These are phyloP conservation scores for Limenitis arthemis DNA, from an alignment of 2,888 invertebrate genomes.

Conservation along the genomic window DNA sequence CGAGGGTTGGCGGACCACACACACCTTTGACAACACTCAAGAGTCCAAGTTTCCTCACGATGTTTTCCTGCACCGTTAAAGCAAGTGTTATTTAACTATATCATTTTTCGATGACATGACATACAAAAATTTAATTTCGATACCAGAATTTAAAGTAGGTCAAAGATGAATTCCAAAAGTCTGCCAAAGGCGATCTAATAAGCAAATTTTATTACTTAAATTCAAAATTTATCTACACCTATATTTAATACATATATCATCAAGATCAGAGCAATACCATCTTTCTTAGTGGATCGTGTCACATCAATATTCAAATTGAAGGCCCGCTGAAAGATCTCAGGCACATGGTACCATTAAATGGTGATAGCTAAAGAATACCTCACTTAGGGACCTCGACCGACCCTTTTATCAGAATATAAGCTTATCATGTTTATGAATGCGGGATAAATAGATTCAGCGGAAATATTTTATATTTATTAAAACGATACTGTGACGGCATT, in stretches of 20 bases:
- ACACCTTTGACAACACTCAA: no score
- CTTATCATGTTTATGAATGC: constrained; percentile 64
- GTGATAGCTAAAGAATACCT: constrained; percentile 63
- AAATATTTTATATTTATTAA: constrained; percentile 29
- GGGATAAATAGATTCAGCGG: constrained; percentile 47
- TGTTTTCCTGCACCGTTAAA: no score
- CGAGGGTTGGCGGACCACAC: no score
- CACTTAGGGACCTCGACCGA: constrained; percentile 55
- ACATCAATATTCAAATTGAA: constrained; percentile 66
- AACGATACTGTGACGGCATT: constrained; percentile 15
- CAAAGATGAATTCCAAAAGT: no score
- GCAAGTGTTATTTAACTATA: no score
- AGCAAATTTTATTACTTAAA: no score
- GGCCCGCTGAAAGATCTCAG: constrained; percentile 54
- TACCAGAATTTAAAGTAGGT: no score
- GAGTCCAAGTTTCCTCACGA: no score
- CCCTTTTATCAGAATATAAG: constrained; percentile 68
- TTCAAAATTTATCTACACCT: neutral
- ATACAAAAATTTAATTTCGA: no score
- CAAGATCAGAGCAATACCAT: constrained; percentile 43
- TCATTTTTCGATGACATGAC: no score
- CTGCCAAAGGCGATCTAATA: no score
- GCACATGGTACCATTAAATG: constrained; percentile 59
- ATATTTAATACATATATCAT: constrained; percentile 33
- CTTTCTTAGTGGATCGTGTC: constrained; percentile 33